These are phyloP conservation scores for Acanthiza pusilla DNA, from an alignment of 2,797 vertebrate genomes.

Conservation along the genomic window DNA sequence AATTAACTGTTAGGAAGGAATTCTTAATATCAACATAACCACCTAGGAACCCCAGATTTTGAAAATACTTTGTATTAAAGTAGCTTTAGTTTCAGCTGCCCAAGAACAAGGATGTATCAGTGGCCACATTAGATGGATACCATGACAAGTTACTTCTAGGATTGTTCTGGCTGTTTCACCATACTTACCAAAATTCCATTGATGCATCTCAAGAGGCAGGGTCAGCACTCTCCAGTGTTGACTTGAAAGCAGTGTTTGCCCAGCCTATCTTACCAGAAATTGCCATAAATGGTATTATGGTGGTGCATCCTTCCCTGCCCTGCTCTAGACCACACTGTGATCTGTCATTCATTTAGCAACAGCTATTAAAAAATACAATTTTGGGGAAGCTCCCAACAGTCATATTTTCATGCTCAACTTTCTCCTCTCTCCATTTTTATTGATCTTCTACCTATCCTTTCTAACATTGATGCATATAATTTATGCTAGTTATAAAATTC, in stretches of 20 bases:
- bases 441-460: neutral
- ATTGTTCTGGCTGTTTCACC: neutral
- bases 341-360: neutral
- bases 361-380: neutral
- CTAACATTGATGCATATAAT: neutral
- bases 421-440: neutral
- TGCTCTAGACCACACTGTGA: rapidly evolving
- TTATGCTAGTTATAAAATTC: neutral
- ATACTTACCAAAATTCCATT: neutral
- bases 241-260: neutral
- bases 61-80: neutral
- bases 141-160: neutral
- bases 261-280: neutral
- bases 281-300: neutral
- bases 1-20: neutral
- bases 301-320: neutral
- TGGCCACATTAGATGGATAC: neutral
- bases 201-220: neutral
- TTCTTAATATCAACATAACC: neutral
- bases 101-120: neutral
- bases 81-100: neutral
- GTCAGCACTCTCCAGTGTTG: neutral
- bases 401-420: neutral
- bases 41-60: neutral
- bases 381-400: neutral